These are phyloP conservation scores for Cheiracanthium punctorium DNA, from an alignment of 2,888 invertebrate species.

Conservation along the genomic window DNA sequence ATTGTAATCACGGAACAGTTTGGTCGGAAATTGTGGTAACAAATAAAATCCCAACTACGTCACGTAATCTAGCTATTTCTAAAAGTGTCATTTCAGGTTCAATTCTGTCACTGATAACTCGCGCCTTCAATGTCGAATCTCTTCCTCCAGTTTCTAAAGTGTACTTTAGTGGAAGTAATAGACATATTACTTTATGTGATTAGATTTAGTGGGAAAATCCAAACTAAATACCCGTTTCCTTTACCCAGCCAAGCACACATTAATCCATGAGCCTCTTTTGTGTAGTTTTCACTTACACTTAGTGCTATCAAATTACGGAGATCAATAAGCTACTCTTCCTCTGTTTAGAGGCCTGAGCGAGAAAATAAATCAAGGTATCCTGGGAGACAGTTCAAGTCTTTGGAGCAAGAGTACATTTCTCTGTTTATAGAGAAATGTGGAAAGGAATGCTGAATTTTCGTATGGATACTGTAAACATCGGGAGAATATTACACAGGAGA, in stretches of 20 bases:
- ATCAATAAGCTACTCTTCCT: neutral
- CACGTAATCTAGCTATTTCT: slow-evolving; percentile 50
- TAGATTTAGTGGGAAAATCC: neutral
- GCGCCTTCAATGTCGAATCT: neutral
- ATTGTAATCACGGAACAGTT: slow-evolving; percentile 41
- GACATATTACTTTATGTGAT: slow-evolving; percentile 1
- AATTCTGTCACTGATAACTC: neutral
- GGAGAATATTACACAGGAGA: too few relatives aligned
- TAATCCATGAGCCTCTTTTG: neutral
- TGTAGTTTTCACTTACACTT: slow-evolving; percentile 4
- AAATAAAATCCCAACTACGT: slow-evolving; percentile 34
- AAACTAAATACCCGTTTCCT: slow-evolving; percentile 7
- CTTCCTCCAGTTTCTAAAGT: neutral
- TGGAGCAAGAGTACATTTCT: too few relatives aligned
- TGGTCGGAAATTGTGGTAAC: slow-evolving; percentile 14
- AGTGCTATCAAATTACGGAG: neutral
- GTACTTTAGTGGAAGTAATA: neutral
- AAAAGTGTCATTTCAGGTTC: slow-evolving; percentile 39
- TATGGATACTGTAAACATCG: too few relatives aligned
- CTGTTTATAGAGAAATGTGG: too few relatives aligned
- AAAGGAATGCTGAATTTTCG: too few relatives aligned
- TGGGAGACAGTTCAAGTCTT: neutral
- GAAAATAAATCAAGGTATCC: slow-evolving; percentile 1
- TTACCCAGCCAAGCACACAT: neutral
- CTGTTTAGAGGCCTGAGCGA: neutral